A percentile compares a stretch with the other conserved stretches of the same genome.
phyloP scores from a whole-genome alignment of 2,888 invertebrate genomes.

The Parnassius orleans region DNA sequence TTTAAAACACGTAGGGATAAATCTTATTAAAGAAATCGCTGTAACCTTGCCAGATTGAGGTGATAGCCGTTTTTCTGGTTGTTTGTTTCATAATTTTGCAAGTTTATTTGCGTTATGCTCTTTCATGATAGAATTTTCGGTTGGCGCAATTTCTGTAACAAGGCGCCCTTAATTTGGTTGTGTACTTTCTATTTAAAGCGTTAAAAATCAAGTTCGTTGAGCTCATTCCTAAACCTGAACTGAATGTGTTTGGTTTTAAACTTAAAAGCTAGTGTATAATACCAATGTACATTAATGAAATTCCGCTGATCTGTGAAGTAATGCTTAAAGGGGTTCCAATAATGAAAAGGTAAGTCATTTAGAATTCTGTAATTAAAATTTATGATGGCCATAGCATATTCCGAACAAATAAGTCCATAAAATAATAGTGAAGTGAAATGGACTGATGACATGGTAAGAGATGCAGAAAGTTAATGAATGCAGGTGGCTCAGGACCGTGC shows the following conservation, averaged over 20 bases:
- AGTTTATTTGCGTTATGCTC: constrained; percentile 17
- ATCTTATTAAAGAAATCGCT: constrained; percentile 22
- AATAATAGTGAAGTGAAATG: no score
- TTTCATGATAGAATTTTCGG: constrained; percentile 17
- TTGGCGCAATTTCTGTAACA: constrained; percentile 19
- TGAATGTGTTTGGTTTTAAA: background rate
- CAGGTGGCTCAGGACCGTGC: no score
- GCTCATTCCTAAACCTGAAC: constrained; percentile 8
- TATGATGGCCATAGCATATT: no score
- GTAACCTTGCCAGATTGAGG: constrained; percentile 17
- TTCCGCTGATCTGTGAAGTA: no score
- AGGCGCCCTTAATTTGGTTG: constrained; percentile 14
- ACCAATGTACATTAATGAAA: no score
- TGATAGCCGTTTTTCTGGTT: constrained; percentile 28
- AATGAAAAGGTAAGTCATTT: no score
- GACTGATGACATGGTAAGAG: no score
- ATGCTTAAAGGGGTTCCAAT: no score
- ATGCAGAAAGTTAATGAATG: no score
- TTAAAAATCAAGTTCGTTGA: background rate
- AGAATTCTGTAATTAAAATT: no score
- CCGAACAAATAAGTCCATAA: no score
- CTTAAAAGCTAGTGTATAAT: no score
- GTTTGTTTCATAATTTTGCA: constrained; percentile 18
- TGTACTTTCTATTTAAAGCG: constrained; percentile 17
- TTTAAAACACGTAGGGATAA: constrained; percentile 22